Percentiles rank a stretch among this genome's conserved stretches.
Conservation (phyloP, 2,113 vertebrate species). For the Mastomys natalensis region DNA sequence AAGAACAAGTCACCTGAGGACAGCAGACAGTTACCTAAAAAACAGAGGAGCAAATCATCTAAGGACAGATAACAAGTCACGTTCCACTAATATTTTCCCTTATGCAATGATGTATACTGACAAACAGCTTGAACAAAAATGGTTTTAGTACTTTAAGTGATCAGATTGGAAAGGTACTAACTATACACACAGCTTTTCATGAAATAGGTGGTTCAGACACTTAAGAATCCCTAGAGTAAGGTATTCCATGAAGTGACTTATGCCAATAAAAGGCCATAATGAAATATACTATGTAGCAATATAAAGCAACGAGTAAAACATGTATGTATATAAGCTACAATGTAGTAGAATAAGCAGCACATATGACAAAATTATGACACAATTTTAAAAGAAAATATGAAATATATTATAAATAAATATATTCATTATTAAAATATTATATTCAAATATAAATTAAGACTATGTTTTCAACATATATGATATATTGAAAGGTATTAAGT, state of each 20-base stretch:
- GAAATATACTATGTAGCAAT: slow-evolving; percentile 13
- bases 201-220: neutral
- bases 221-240: slow-evolving; percentile 20
- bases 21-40: neutral
- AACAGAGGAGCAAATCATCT: neutral
- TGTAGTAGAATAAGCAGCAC: neutral
- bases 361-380: neutral
- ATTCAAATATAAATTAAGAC: slow-evolving; percentile 33
- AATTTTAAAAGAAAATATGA: slow-evolving; percentile 43
- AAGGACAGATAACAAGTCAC: neutral
- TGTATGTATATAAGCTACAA: neutral
- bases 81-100: neutral
- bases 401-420: neutral
- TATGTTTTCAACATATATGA: neutral
- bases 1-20: neutral
- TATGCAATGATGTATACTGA: neutral
- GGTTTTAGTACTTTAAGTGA: neutral
- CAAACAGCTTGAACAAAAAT: neutral
- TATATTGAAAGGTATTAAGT: neutral
- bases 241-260: slow-evolving; percentile 35
- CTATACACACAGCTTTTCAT: neutral
- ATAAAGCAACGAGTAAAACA: slow-evolving; percentile 21
- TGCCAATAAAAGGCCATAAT: neutral
- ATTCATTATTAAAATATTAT: slow-evolving; percentile 29
- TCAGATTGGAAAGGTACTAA: neutral